These are phyloP conservation scores for Pandemis cinnamomeana DNA, from an alignment of 2,888 invertebrate genomes.

Conservation along the genomic window DNA sequence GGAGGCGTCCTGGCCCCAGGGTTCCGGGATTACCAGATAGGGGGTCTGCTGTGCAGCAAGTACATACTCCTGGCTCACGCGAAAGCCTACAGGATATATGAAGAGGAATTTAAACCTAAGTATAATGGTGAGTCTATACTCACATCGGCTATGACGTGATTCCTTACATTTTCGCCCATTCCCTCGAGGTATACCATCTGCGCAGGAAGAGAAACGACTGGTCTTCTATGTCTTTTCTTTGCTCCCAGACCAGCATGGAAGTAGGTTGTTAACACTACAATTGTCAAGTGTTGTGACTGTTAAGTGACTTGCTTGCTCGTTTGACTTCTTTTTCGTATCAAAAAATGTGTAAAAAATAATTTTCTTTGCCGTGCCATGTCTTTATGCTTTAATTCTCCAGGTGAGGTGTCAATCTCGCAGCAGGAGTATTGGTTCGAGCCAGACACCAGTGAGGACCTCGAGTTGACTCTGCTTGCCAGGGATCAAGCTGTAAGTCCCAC, in stretches of 20 bases:
- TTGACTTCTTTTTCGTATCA: no score
- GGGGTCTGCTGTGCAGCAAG: conserved; percentile 84
- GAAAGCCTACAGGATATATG: conserved; percentile 82
- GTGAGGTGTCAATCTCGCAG: conserved; percentile 53
- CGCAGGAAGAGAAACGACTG: no score
- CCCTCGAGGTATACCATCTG: no score
- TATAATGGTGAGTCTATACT: conserved; percentile 67
- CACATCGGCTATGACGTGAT: no score
- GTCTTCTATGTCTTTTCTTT: no score
- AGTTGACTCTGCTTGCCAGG: conserved; percentile 77
- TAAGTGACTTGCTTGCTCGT: no score
- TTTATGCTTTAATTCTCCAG: conserved; percentile 42
- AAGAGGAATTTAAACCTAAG: conserved; percentile 72
- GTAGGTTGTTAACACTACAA: no score
- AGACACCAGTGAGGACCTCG: conserved; percentile 68
- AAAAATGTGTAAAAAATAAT: no score
- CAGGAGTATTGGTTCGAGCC: conserved; percentile 76
- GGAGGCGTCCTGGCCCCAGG: conserved; percentile 58
- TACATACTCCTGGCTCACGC: conserved; percentile 87
- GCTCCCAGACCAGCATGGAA: no score
- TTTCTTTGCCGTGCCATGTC: no score
- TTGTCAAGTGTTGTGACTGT: no score
- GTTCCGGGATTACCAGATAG: conserved; percentile 62
- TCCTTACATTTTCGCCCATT: no score
- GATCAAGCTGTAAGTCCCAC: conserved; percentile 71